A percentile compares a stretch with the other conserved stretches of the same genome.
Evolutionary conservation across 2,113 vertebrate species (phyloP).

Genomic region (Cepphus grylle): DNA sequence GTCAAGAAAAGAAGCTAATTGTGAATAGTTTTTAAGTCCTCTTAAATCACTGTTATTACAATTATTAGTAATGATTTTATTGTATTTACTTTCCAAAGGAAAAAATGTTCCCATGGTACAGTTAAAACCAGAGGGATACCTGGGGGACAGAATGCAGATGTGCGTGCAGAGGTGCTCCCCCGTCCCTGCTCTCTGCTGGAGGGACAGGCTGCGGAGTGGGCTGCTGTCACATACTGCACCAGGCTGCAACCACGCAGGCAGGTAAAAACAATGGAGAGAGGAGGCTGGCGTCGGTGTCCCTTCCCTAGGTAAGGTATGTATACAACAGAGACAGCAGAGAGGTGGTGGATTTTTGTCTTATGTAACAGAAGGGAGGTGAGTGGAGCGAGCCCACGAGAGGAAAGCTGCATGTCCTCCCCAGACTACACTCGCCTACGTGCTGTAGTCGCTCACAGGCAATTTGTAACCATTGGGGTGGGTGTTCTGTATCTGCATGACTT

Average conservation of each 20-base stretch:
- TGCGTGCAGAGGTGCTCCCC: not conserved
- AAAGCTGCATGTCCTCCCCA: not conserved
- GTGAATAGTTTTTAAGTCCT: not conserved
- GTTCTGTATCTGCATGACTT: not conserved
- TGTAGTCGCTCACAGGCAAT: not conserved
- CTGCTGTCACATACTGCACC: not conserved
- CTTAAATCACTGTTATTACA: not conserved
- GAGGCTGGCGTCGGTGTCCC: not conserved
- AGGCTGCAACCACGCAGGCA: not conserved
- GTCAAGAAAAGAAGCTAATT: not conserved
- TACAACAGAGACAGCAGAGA: not conserved
- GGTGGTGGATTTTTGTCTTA: not conserved
- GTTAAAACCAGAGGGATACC: not conserved
- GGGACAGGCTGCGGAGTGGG: not conserved
- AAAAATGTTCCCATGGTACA: not conserved
- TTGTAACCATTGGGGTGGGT: not conserved
- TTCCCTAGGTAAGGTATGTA: not conserved
- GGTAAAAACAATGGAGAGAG: not conserved
- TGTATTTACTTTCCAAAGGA: not conserved
- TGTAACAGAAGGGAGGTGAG: not conserved
- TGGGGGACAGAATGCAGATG: not conserved
- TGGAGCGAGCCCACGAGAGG: not conserved
- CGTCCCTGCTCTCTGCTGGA: accelerated
- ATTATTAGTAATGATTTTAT: not conserved
- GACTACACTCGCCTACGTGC: not conserved